Evolutionary conservation across 2,113 vertebrate species (phyloP).

Genomic region (Cebus imitator): DNA sequence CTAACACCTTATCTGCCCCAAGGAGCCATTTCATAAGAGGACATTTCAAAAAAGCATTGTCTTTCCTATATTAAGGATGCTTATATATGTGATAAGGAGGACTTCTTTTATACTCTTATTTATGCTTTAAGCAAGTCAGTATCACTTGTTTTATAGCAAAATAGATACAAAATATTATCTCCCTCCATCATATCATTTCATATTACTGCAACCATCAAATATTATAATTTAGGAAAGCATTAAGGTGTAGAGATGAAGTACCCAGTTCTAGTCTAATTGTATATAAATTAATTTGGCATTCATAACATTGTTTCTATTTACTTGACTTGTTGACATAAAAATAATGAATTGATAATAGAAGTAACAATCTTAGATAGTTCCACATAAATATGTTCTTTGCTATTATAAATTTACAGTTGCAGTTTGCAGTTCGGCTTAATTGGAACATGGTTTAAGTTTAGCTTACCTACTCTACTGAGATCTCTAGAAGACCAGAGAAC

Average conservation of each 20-base stretch:
- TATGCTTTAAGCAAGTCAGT: background rate
- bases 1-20: background rate
- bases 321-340: slow-evolving; percentile 80
- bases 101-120: slow-evolving; percentile 21
- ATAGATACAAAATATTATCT: background rate
- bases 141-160: background rate
- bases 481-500: slow-evolving; percentile 47
- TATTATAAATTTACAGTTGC: slow-evolving; percentile 66
- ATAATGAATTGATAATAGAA: slow-evolving; percentile 75
- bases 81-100: background rate
- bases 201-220: background rate
- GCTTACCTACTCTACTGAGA: slow-evolving; percentile 36
- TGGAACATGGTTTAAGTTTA: background rate
- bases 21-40: background rate
- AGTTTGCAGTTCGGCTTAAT: slow-evolving; percentile 39
- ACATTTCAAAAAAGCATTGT: background rate
- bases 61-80: background rate
- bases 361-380: slow-evolving; percentile 58
- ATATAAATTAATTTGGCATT: slow-evolving; percentile 72
- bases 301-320: slow-evolving; percentile 75
- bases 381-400: slow-evolving; percentile 54
- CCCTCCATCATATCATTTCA: background rate
- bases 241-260: slow-evolving; percentile 5
- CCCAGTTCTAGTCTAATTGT: slow-evolving; percentile 9
- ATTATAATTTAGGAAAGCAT: slow-evolving; percentile 18